A percentile compares a stretch with the other conserved stretches of the same genome.
Evolutionary conservation across 2,113 vertebrate genomes (phyloP).

Genomic region (Erinaceus europaeus): DNA sequence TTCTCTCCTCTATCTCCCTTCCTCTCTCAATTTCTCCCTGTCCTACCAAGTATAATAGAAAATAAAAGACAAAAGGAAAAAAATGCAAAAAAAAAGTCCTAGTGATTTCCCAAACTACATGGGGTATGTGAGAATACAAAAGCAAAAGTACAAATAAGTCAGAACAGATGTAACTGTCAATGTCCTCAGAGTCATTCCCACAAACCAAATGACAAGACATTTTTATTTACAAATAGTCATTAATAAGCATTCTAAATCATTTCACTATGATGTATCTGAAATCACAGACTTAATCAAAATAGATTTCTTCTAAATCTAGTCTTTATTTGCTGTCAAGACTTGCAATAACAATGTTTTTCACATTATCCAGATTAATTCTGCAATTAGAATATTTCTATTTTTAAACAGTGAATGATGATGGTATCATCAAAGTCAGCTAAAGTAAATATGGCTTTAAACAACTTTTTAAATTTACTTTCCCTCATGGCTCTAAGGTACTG

Average conservation of each 20-base stretch:
- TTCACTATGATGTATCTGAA: slow-evolving; percentile 25
- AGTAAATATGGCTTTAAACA: not conserved
- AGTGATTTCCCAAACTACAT: not conserved
- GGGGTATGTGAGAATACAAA: not conserved
- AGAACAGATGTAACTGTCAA: slow-evolving; percentile 3
- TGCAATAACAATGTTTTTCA: slow-evolving; percentile 15
- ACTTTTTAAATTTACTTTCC: not conserved
- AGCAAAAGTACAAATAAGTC: not conserved
- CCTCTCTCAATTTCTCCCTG: no score
- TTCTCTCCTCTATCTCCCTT: no score
- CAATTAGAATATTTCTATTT: not conserved
- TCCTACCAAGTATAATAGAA: no score
- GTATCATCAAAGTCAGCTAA: not conserved
- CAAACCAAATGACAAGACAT: not conserved
- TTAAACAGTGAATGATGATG: not conserved
- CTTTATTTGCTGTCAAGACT: not conserved
- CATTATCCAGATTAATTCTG: not conserved
- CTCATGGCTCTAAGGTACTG: not conserved
- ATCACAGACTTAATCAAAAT: not conserved
- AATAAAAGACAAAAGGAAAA: no score
- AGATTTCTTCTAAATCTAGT: slow-evolving; percentile 17
- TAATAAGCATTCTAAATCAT: not conserved
- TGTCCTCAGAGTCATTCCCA: not conserved
- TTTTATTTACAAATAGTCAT: not conserved
- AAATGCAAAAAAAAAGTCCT: no score